phyloP scores from a whole-genome alignment of 2,797 vertebrate genomes.

The Dermochelys coriacea region DNA sequence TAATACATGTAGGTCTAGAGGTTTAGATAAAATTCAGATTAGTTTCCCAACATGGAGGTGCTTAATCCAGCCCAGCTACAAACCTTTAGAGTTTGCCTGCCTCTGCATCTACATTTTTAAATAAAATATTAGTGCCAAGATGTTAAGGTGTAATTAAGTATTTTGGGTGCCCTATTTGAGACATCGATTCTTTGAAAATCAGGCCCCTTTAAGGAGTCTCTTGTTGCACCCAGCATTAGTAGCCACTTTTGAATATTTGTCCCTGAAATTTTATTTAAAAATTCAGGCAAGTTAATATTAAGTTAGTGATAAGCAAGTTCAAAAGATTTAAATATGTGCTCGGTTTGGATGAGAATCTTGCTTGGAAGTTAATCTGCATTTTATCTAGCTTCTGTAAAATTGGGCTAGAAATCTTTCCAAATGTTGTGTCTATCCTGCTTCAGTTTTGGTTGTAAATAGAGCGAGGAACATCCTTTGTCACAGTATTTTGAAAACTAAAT shows the following conservation, averaged over 20 bases:
- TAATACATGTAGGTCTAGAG: not conserved
- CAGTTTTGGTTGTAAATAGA: not conserved
- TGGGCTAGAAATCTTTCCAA: not conserved
- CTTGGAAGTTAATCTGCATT: not conserved
- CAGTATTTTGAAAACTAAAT: not conserved
- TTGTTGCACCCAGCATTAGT: not conserved
- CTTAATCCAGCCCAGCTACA: not conserved
- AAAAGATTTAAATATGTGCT: not conserved
- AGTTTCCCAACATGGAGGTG: not conserved
- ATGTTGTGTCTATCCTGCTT: not conserved
- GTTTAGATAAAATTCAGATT: not conserved
- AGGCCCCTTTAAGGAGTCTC: rapidly evolving
- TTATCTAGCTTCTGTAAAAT: not conserved
- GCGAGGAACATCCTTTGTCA: not conserved
- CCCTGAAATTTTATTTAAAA: not conserved
- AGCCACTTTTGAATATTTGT: not conserved
- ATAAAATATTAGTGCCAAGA: not conserved
- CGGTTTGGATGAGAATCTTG: rapidly evolving
- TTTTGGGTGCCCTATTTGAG: not conserved
- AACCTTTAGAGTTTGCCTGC: not conserved
- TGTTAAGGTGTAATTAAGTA: not conserved
- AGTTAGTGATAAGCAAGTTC: not conserved
- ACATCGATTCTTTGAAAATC: not conserved
- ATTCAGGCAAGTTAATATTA: not conserved
- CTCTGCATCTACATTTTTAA: not conserved